A percentile compares a stretch with the other conserved stretches of the same genome.
Evolutionary conservation across 2,113 vertebrate genomes (phyloP).

Genomic region (Trogon melanurus): DNA sequence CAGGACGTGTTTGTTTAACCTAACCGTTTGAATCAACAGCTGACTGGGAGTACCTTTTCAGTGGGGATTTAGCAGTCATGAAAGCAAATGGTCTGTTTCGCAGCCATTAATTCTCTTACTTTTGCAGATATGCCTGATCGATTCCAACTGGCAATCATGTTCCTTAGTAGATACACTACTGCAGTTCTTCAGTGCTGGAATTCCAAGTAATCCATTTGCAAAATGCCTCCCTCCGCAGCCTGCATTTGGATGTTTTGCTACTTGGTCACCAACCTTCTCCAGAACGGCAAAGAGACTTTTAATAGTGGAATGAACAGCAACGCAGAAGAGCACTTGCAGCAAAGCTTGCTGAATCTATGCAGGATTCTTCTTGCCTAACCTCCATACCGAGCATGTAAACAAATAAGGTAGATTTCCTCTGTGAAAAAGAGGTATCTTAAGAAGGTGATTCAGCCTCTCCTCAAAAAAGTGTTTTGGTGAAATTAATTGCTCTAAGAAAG

Average conservation of each 20-base stretch:
- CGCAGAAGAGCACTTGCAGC: neutral
- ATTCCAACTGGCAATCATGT: neutral
- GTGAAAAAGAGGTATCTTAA: neutral
- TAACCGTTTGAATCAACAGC: neutral
- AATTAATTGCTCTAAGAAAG: neutral
- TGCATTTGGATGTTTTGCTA: neutral
- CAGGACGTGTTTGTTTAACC: neutral
- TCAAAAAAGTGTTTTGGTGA: neutral
- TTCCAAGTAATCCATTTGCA: neutral
- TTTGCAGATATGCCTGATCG: conserved; percentile 7
- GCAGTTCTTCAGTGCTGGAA: neutral
- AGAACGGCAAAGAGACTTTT: neutral
- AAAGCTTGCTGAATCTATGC: neutral
- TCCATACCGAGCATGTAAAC: neutral
- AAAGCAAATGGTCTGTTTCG: conserved; percentile 27
- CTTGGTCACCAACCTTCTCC: neutral
- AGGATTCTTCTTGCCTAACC: neutral
- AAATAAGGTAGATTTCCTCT: neutral
- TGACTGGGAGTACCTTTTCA: neutral
- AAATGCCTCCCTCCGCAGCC: neutral
- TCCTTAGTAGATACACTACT: neutral
- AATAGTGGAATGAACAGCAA: neutral
- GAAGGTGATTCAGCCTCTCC: neutral
- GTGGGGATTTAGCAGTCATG: neutral
- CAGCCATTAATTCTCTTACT: neutral